Evolutionary conservation across 2,888 invertebrate species (phyloP).

Genomic region (Lamproptera curius): DNA sequence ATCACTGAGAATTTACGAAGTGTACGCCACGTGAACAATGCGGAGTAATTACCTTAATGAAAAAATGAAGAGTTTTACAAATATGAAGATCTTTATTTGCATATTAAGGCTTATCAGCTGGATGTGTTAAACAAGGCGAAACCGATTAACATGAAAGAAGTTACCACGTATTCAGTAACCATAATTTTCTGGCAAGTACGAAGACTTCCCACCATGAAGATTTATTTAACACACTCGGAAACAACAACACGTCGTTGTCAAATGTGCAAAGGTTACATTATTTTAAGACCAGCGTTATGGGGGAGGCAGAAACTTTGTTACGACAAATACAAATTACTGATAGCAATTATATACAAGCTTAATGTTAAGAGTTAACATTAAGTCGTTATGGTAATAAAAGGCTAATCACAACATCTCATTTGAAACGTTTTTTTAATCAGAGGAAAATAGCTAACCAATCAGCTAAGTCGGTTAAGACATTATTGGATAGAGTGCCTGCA

Average conservation of each 20-base stretch:
- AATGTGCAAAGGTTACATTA: constrained; percentile 25
- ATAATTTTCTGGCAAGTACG: constrained; percentile 18
- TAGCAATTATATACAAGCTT: constrained; percentile 22
- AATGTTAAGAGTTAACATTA: constrained; percentile 18
- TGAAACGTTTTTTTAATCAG: constrained; percentile 15
- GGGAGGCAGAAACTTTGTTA: constrained; percentile 24
- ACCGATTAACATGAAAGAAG: constrained; percentile 4
- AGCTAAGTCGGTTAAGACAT: constrained; percentile 2
- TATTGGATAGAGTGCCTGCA: constrained; percentile 26
- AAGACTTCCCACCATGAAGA: constrained; percentile 22
- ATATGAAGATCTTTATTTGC: too few relatives aligned
- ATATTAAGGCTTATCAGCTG: too few relatives aligned
- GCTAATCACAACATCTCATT: constrained; percentile 7
- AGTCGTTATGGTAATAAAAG: constrained; percentile 17
- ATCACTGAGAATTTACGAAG: not conserved
- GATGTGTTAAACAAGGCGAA: too few relatives aligned
- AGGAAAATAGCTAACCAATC: constrained; percentile 15
- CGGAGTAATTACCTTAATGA: not conserved
- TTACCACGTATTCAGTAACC: constrained; percentile 5
- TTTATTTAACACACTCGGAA: constrained; percentile 23
- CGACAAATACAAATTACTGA: constrained; percentile 20
- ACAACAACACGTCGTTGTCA: constrained; percentile 1
- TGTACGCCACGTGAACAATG: not conserved
- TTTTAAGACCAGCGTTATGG: constrained; percentile 23
- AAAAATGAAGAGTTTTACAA: not conserved